A percentile compares a stretch with the other conserved stretches of the same genome.
Evolutionary conservation across 2,888 invertebrate species (phyloP).

Genomic region (Caenorhabditis sp.): DNA sequence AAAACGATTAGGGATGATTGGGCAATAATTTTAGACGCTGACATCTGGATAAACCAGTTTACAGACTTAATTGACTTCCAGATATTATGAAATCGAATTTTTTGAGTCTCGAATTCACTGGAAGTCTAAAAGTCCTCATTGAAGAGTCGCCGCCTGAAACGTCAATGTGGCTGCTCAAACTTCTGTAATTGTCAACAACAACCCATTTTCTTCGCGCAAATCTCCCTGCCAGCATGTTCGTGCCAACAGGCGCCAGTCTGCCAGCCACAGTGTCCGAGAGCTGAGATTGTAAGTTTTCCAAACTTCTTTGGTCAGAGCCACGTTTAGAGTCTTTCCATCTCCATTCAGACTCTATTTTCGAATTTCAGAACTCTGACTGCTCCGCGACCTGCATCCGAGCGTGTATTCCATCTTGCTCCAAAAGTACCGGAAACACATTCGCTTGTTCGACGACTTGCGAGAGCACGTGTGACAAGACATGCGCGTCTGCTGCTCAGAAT

Average conservation of each 20-base stretch:
- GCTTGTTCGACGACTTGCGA: constrained; percentile 67
- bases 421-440: constrained; percentile 64
- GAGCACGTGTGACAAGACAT: constrained; percentile 67
- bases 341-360: neutral
- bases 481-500: constrained; percentile 61
- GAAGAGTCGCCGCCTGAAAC: constrained; percentile 68
- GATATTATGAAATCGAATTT: no score
- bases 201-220: constrained; percentile 48
- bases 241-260: constrained; percentile 72
- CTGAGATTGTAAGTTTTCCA: constrained; percentile 64
- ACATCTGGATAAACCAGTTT: neutral
- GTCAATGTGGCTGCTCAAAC: constrained; percentile 71
- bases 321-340: neutral
- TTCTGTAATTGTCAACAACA: constrained; percentile 73
- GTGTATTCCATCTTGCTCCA: constrained; percentile 68
- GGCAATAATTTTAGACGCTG: no score
- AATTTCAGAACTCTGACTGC: constrained; percentile 66
- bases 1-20: neutral
- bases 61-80: no score
- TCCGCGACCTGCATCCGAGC: constrained; percentile 69
- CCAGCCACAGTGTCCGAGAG: constrained; percentile 66
- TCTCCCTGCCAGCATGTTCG: constrained; percentile 63
- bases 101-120: no score
- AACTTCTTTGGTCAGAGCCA: neutral
- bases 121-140: no score